These are phyloP conservation scores for Procambarus clarkii DNA, from an alignment of 1,140 invertebrate genomes.

Conservation along the genomic window DNA sequence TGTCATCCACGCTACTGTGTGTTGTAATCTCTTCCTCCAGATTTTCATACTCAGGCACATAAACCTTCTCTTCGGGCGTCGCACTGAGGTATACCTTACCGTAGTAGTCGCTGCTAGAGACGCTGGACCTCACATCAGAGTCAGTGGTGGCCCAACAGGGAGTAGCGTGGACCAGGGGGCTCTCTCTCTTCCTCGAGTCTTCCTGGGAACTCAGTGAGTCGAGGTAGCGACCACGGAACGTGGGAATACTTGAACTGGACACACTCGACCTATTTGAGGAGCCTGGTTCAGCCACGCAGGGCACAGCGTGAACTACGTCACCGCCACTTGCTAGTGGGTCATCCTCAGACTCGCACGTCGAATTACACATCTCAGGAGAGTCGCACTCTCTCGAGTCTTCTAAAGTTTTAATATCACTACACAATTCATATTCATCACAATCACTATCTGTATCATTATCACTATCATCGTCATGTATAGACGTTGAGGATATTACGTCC, in stretches of 20 bases:
- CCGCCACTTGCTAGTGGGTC: not conserved
- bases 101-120: slow-evolving; percentile 43
- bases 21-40: not conserved
- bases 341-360: slow-evolving; percentile 14
- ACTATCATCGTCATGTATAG: slow-evolving; percentile 8
- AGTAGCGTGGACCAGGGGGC: slow-evolving; percentile 35
- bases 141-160: slow-evolving; percentile 60
- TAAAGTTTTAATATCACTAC: slow-evolving; percentile 4
- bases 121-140: slow-evolving; percentile 42
- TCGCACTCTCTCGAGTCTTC: not conserved
- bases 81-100: slow-evolving; percentile 35
- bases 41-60: slow-evolving; percentile 40
- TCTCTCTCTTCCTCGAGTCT: slow-evolving; percentile 1
- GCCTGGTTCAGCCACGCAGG: slow-evolving; percentile 27
- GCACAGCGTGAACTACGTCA: slow-evolving; percentile 21
- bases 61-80: not conserved
- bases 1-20: not conserved
- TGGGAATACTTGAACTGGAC: slow-evolving; percentile 6
- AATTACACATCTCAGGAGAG: slow-evolving; percentile 31
- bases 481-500: slow-evolving; percentile 22
- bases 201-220: not conserved
- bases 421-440: slow-evolving; percentile 8
- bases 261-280: slow-evolving; percentile 32
- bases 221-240: not conserved
- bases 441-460: slow-evolving; percentile 31